Base-by-base conservation (phyloP, 2,797 vertebrate species). In the Emydoidea blandingii region DNA sequence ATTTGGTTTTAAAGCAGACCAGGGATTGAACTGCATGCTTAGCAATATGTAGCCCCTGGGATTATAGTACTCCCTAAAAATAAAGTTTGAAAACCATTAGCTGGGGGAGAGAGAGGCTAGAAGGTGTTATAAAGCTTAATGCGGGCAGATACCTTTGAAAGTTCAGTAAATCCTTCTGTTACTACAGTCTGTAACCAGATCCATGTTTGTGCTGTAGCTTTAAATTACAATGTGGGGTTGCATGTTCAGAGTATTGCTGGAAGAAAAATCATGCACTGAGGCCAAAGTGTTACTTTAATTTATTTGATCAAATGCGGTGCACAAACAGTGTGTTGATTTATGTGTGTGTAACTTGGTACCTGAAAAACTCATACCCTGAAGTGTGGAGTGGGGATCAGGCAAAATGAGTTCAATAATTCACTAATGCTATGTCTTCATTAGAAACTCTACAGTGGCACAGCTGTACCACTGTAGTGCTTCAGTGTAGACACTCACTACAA, bases 91-190 rank as follows among this genome's bases (percentile, higher is more conserved):
- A 89, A 93, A 83, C 31, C 2, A 5, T 78, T 86, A 74, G 10
- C 54, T 86, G 53, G 44, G 56, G 31, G 34, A 89, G 76, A 89
- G 78, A 94, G 79, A 31, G 83, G n/a, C 9, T 78, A 92, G 57
- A 74, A 80, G 27, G 34, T 92, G 57, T 59, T 95, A 72, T 14
- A 76, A 91, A 90, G 25, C 1, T 1, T 89, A 91, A 53, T 78
- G 41, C 62, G 68, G 31, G 14, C 88, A 79, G 91, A 68, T 52
- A 34, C 41, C 29, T 87, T 79, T 87, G 91, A 83, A 96, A 94
- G 31, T 14, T 92, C 47, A 79, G 76, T 34, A 79, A 79, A 18
- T 89, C 81, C 78, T 95, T 90, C 53, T 86, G 21, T 72, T 84
- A n/a, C 57, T 89, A n/a, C 23, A 85, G 12, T 87, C 6, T 0